Evolutionary conservation across 1,140 invertebrate genomes (phyloP), one percentile per base, ranked within the genome.

Genomic region (Limonius californicus): DNA sequence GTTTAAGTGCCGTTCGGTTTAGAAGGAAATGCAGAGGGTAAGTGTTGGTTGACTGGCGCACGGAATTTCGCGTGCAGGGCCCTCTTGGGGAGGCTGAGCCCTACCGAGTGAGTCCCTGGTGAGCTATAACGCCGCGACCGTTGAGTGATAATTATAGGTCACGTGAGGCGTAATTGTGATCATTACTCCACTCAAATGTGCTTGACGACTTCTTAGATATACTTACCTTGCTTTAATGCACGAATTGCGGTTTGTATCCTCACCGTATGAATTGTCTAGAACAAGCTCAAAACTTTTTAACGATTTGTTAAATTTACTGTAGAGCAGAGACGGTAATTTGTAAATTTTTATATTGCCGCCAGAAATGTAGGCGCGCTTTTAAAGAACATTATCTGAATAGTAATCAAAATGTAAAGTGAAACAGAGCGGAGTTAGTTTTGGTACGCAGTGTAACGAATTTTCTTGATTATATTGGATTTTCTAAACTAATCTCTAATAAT

Each of bases 111-210:
- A 35, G 59, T 67, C 73, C 66, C 69, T n/a, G 19, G 73, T 64
- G 73, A 54, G 63, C 73, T 70, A 72, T 74, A 74, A 73, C 69
- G 55, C 61, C 57, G 62, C 62, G 69, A 70, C 68, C 69, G 70
- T 70, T 73, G 70, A 74, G 72, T 72, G 72, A 74, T 74, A 74
- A 74, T 74, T 74, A 72, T 67, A 67, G 69, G 69, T 74, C 73
- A 73, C 73, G 73, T 74, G 72, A 74, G 66, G 61, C 32, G 62
- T 71, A 70, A 72, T 72, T 71, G 70, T 68, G 57, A 62, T 71
- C 70, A 62, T 70, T 70, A 66, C 62, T 68, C 50, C 54, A 57
- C 62, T 39, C 59, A 61, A 61, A 61, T 61, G 59, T 50, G 45
- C 45, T 50, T 50, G 45, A 50, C 45, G 45, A 50, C 45, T 50